Evolutionary conservation across 2,113 vertebrate genomes (phyloP), one percentile per base, ranked within the genome.

Genomic region (Gallinago paraguaiae): DNA sequence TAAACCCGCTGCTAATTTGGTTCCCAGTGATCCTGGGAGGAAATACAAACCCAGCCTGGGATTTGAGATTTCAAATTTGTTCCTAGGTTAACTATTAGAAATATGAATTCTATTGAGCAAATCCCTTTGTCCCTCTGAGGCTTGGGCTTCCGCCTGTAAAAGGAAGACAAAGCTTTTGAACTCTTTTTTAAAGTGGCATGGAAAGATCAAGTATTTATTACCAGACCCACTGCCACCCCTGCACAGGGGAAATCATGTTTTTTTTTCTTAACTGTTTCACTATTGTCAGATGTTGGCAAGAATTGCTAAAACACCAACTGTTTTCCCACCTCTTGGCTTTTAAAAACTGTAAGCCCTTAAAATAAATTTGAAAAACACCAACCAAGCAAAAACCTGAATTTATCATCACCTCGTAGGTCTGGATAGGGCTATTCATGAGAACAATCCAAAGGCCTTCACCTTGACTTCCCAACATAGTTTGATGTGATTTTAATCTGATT

Each of bases 401-500:
- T 96, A 94, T 97, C 90, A 90, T 84, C 88, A 91, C 90, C 88
- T 93, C 65, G 59, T 97, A 89, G 93, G 92, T 90, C 86, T 89
- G 77, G 77, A 75, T 84, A 82, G 79, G 94, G 86, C 94, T 97
- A 90, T 95, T 96, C 95, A 85, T 90, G 90, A 94, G 82, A 93
- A 94, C 94, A 96, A 95, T 94, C 82, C 94, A 96, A 96, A 94
- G 95, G 91, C 94, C 91, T 96, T 95, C 95, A 94, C 97, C 96
- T 92, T 96, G 92, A 93, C 93, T 96, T 90, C 50, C 75, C 82
- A 90, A 72, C 92, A 88, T n/a, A 86, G 91, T 95, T 90, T 97
- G 95, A 97, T 97, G 92, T 76, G 87, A 90, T 97, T 96, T 96
- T 97, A 98, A 97, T 97, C 90, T 96, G 96, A 97, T 98, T 97